Base-by-base conservation (phyloP, 2,888 invertebrate species). In the Alviniconcha strummeri region DNA sequence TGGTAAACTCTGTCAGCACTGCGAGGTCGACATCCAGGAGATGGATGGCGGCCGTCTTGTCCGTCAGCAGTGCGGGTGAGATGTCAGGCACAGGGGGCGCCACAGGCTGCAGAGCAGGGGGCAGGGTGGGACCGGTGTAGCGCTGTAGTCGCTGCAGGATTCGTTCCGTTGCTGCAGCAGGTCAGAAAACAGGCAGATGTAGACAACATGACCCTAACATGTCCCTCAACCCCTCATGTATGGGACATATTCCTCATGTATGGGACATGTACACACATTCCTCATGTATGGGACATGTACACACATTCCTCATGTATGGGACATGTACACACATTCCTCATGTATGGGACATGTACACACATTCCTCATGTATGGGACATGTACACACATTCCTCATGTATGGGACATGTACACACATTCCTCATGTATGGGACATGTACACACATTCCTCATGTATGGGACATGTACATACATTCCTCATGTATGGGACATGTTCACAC, bases 71-170 rank as follows among this genome's bases (percentile, higher is more conserved):
- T 36, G 88, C 75, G 11, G 91, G 90, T 4, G 94, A 91, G 75
- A 95, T 91, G 84, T 92, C 91, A 6, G 94, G 94, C 1, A 95
- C 91, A 9, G 94, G 90, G 7, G 95, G 93, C 36, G 94, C 93
- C 69, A 94, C 92, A 54, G 94, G 91, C 64, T 92, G 92, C 36
- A 96, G 91, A 1, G 92, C 85, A 0, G 96, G 96, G 0, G 96
- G 95, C 0, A 94, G 92, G 84, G 95, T 91, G 0, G 96, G 95
- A 81, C 94, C 93, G 88, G 96, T 96, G 88, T 96, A 96, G 69
- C 88, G 86, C 56, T 87, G 81, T 76, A 93, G 84, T 15, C 92
- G 85, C 19, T 85, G 83, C 72, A 92, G 74, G 52, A 93, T 92
- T 60, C 90, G 87, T 75, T 89, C 88, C 72, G 89, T 89, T 17